Conservation (phyloP, 1,140 invertebrate species). For the Achatina immaculata region DNA sequence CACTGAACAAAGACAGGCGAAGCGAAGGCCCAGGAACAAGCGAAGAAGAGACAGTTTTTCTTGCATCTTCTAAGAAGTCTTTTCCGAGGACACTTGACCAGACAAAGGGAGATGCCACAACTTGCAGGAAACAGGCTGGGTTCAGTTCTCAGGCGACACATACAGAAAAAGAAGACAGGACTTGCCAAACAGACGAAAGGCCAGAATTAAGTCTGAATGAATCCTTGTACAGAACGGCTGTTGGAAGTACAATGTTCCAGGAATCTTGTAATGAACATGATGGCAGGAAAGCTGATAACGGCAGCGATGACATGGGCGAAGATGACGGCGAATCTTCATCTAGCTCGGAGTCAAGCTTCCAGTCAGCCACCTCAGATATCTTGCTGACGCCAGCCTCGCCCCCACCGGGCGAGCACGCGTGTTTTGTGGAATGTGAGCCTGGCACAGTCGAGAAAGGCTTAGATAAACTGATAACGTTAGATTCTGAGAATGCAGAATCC, state of each 20-base stretch:
- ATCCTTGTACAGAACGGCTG: neutral
- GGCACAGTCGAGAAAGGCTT: constrained; percentile 10
- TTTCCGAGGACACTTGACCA: too few relatives aligned
- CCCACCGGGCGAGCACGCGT: neutral
- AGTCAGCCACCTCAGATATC: constrained; percentile 33
- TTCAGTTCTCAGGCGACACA: too few relatives aligned
- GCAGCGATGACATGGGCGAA: neutral
- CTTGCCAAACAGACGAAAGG: too few relatives aligned
- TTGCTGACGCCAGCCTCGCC: neutral
- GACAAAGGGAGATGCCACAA: too few relatives aligned
- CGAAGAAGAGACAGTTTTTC: too few relatives aligned
- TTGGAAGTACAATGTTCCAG: neutral
- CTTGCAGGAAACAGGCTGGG: too few relatives aligned
- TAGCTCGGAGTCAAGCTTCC: constrained; percentile 29
- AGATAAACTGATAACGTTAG: constrained; percentile 17
- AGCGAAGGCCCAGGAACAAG: too few relatives aligned
- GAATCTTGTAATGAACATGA: neutral
- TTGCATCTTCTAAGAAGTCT: too few relatives aligned
- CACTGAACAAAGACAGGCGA: too few relatives aligned
- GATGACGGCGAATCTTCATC: neutral
- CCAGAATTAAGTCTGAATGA: too few relatives aligned
- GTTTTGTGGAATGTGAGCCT: neutral
- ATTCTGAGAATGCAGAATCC: neutral
- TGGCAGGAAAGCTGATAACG: neutral
- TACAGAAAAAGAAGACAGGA: too few relatives aligned